Conservation (phyloP, 2,888 invertebrate species). For the Asteroscopus sphinx region DNA sequence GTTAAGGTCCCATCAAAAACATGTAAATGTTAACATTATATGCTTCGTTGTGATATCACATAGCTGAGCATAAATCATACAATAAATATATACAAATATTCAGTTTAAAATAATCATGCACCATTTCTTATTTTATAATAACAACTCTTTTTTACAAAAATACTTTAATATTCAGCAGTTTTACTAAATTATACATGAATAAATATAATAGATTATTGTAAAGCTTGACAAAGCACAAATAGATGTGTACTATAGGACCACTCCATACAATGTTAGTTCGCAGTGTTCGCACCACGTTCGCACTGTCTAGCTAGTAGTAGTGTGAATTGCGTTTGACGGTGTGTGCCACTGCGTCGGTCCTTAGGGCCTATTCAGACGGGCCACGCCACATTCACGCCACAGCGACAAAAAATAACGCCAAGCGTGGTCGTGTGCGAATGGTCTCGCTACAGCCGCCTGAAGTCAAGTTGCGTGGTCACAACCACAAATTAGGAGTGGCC, state of each 20-base stretch:
- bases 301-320: too few relatives aligned
- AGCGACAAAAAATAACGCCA: too few relatives aligned
- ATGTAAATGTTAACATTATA: constrained; percentile 30
- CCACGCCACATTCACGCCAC: too few relatives aligned
- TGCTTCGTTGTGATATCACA: constrained; percentile 59
- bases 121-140: constrained; percentile 6
- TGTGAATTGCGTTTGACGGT: too few relatives aligned
- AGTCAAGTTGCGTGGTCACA: too few relatives aligned
- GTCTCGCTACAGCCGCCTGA: too few relatives aligned
- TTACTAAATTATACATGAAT: constrained; percentile 6
- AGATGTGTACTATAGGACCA: background rate
- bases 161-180: constrained; percentile 21
- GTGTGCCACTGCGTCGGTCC: too few relatives aligned
- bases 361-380: too few relatives aligned
- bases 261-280: background rate
- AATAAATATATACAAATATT: constrained; percentile 12
- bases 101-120: constrained; percentile 10
- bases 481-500: too few relatives aligned
- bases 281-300: too few relatives aligned
- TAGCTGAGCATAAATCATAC: constrained; percentile 8
- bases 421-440: too few relatives aligned
- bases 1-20: constrained; percentile 36
- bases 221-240: constrained; percentile 34
- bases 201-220: constrained; percentile 19
- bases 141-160: constrained; percentile 28